Conservation (phyloP, 2,888 invertebrate species). For the Endotricha flammealis region DNA sequence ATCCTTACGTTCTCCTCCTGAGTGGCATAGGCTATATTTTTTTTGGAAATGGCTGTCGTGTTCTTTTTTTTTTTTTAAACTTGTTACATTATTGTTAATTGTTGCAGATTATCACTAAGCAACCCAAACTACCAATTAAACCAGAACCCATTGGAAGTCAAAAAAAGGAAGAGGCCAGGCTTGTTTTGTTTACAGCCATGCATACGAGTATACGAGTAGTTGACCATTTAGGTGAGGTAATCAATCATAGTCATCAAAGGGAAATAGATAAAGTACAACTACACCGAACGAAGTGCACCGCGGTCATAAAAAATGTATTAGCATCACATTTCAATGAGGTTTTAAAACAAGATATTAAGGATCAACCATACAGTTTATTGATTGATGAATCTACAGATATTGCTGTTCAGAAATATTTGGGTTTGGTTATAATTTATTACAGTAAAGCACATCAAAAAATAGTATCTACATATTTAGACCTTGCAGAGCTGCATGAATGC, state of each 20-base stretch:
- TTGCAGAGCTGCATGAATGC: constrained; percentile 12
- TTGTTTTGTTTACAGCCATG: constrained; percentile 16
- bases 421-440: constrained; percentile 18
- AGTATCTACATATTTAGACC: constrained; percentile 15
- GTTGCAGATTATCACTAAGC: no score
- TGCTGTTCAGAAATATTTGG: constrained; percentile 17
- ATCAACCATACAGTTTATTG: constrained; percentile 19
- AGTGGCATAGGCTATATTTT: no score
- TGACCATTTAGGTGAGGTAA: constrained; percentile 17
- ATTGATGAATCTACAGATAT: constrained; percentile 22
- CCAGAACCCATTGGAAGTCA: no score
- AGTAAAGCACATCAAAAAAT: constrained; percentile 14
- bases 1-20: no score
- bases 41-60: no score
- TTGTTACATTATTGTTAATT: no score
- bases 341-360: constrained; percentile 16
- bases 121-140: no score
- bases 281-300: constrained; percentile 14
- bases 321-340: constrained; percentile 12
- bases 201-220: constrained; percentile 18
- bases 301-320: constrained; percentile 13
- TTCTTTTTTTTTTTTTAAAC: no score
- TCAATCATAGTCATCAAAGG: no score
- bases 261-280: constrained; percentile 13
- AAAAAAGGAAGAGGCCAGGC: constrained; percentile 19